phyloP scores from a whole-genome alignment of 2,888 invertebrate species.

The Morpho deidamia region DNA sequence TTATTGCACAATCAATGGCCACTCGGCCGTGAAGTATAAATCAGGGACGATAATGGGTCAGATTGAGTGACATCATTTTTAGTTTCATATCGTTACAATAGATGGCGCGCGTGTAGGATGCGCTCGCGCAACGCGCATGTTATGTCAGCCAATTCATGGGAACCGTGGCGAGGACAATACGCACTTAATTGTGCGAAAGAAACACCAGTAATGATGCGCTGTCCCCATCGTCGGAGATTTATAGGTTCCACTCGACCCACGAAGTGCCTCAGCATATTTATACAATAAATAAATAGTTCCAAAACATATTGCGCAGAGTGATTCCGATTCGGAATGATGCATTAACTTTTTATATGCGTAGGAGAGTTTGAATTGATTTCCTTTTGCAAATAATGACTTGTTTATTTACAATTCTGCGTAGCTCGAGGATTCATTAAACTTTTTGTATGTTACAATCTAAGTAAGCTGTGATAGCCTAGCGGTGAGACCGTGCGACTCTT shows the following conservation, averaged over 20 bases:
- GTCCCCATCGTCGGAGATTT: constrained; percentile 53
- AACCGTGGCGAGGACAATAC: constrained; percentile 63
- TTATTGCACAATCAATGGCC: constrained; percentile 66
- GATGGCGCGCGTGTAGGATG: constrained; percentile 44
- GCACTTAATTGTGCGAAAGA: constrained; percentile 71
- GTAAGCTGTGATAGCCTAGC: too few species aligned
- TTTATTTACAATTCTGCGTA: not conserved
- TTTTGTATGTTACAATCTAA: too few species aligned
- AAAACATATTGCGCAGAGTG: constrained; percentile 62
- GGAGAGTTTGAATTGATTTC: constrained; percentile 36
- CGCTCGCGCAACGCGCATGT: constrained; percentile 49
- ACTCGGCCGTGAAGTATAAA: constrained; percentile 66
- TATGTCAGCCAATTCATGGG: constrained; percentile 67
- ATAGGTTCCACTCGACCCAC: constrained; percentile 59
- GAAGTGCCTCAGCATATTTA: constrained; percentile 58
- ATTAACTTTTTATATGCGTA: constrained; percentile 55
- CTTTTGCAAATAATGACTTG: constrained; percentile 13
- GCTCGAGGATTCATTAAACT: too few species aligned
- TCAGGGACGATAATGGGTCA: constrained; percentile 53
- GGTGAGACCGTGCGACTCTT: too few species aligned
- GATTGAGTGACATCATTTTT: constrained; percentile 54
- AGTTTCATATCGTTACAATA: constrained; percentile 49
- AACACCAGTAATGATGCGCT: constrained; percentile 61
- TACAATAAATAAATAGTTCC: constrained; percentile 61
- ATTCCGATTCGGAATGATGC: constrained; percentile 46